Base-by-base conservation (phyloP, 2,888 invertebrate genomes). In the Drosophila ustulata region DNA sequence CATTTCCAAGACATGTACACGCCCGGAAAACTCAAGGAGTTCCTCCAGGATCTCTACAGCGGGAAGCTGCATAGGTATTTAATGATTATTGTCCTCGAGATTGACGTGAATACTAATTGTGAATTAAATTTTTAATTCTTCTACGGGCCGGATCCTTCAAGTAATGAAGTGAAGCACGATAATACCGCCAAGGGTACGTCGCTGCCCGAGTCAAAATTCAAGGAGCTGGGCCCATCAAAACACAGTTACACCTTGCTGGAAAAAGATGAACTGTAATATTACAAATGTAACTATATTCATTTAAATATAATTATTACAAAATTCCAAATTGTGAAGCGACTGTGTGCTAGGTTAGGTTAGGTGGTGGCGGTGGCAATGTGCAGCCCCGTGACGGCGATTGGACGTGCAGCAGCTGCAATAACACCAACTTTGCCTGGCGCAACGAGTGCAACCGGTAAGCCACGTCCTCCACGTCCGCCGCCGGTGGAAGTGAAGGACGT, bases 141-240 rank as follows among this genome's bases (percentile, higher is more conserved):
- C 1, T 23, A 99, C 89, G 99, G 99, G 0, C 98, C 99, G 0
- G 98, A 98, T 85, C 93, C 95, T 11, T 93, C 93, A 46, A 91
- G 92, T 66, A 93, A 93, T 76, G 89, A 93, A 26, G 69, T 90
- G 25, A 93, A 93, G 28, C 37, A 95, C 28, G 97, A 97, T 9
- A 65, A 47, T 25, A 53, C 45, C 32, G 72, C 71, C 23, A 89
- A 82, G 53, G 87, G 82, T 23, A 91, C 90, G 56, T 95, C 95
- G 2, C 99, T 99, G 5, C 99, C 99, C 0, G 98, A 98, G 90
- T 99, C 98, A 30, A 97, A 98, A 7, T 99, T 99, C 93, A 98
- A 96, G 92, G 98, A 99, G 92, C 93, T 99, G 67, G 98, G 97
- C 23, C 99, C 99, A 3, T 99, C 99, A 74, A 97, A 96, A 92